A percentile compares a stretch with the other conserved stretches of the same genome.
phyloP scores from a whole-genome alignment of 2,113 vertebrate genomes.

The Takifugu bimaculatus region DNA sequence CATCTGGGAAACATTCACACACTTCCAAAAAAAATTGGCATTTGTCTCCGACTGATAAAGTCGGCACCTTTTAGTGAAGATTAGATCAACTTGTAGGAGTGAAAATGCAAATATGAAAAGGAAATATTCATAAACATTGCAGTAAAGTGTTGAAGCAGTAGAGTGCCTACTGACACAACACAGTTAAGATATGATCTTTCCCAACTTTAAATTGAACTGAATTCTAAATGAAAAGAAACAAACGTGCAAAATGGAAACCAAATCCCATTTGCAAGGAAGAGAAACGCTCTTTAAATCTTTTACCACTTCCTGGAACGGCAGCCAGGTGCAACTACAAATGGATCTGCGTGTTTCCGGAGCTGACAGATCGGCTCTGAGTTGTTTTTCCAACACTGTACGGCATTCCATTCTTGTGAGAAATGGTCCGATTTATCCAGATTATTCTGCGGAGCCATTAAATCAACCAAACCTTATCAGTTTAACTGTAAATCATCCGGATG shows the following conservation, averaged over 20 bases:
- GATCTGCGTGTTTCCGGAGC: too few relatives aligned
- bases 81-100: background rate
- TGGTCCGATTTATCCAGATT: slow-evolving; percentile 31
- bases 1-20: too few relatives aligned
- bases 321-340: slow-evolving; percentile 38
- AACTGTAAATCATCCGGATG: slow-evolving; percentile 52
- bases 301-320: slow-evolving; percentile 13
- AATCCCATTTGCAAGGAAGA: too few relatives aligned
- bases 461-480: slow-evolving; percentile 32
- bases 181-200: too few relatives aligned
- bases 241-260: too few relatives aligned
- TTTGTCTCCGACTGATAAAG: background rate
- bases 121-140: slow-evolving; percentile 11
- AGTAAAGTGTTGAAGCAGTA: background rate
- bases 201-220: too few relatives aligned
- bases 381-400: slow-evolving; percentile 21
- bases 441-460: slow-evolving; percentile 30
- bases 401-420: slow-evolving; percentile 20
- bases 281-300: too few relatives aligned
- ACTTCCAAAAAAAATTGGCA: background rate
- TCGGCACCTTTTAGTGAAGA: background rate
- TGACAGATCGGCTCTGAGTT: background rate
- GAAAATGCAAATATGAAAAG: background rate
- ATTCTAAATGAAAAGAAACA: too few relatives aligned
- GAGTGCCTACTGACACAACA: too few relatives aligned